A percentile compares a stretch with the other conserved stretches of the same genome.
Evolutionary conservation across 2,113 vertebrate genomes (phyloP).

Genomic region (human (Homo sapiens)): DNA sequence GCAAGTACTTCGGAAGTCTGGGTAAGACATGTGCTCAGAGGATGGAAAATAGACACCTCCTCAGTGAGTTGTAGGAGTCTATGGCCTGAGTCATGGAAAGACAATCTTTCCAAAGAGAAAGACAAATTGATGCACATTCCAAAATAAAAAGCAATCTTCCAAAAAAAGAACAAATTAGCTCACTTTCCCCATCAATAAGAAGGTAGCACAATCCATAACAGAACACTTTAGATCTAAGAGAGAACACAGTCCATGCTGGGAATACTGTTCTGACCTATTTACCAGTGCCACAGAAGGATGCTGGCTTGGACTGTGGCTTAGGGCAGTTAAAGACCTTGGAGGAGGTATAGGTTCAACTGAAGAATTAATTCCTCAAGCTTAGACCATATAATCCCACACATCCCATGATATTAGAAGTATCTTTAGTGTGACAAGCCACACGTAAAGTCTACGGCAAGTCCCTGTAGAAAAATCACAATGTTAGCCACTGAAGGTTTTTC

Average conservation of each 20-base stretch:
- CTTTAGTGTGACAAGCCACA: not conserved
- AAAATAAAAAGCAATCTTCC: not conserved
- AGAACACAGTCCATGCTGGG: not conserved
- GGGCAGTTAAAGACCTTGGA: not conserved
- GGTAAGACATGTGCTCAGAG: not conserved
- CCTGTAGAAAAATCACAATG: not conserved
- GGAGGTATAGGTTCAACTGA: not conserved
- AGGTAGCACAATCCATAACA: not conserved
- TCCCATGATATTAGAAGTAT: not conserved
- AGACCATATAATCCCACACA: not conserved
- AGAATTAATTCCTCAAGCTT: not conserved
- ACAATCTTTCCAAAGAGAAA: not conserved
- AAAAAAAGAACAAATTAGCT: not conserved
- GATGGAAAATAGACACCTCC: not conserved
- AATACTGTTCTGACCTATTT: not conserved
- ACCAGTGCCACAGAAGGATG: not conserved
- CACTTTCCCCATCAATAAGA: not conserved
- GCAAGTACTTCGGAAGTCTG: not conserved
- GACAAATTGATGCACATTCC: not conserved
- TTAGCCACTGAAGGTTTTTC: not conserved
- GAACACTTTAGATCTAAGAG: not conserved
- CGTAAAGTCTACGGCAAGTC: not conserved
- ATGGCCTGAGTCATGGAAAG: not conserved
- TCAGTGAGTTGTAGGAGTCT: not conserved
- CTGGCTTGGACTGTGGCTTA: not conserved